Base-by-base conservation (phyloP, 2,113 vertebrate genomes). In the Megaceryle torquata region DNA sequence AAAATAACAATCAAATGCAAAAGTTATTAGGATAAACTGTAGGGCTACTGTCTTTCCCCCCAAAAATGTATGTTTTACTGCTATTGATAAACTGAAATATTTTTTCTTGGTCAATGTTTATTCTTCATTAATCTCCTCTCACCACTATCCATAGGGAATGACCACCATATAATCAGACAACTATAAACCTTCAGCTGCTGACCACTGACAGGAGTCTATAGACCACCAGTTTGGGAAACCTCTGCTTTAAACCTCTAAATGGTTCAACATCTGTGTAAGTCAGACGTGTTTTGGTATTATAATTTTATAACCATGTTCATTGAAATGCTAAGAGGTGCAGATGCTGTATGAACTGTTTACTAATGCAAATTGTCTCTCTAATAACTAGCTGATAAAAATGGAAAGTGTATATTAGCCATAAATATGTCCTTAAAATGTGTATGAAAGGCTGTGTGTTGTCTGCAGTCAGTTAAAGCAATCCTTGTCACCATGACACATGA, bases 241-340 rank as follows among this genome's bases (percentile, higher is more conserved):
- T 76, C 57, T 64, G 29, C 79, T 83, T 88, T 77, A 90, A 72
- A 46, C 43, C 10, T 53, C 51, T 84, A 90, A 86, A 93, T 90
- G 80, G 71, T 46, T 94, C 86, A 84, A 44, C 86, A 16, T 61
- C 75, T 75, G 31, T 86, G 80, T 95, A 94, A 96, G 93, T 96
- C 82, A 86, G 65, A 75, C 5, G 14, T 3, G 3, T 81, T 91
- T 20, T 71, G 9, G 3, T 86, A 31, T 83, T 86, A 88, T 16
- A 39, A 69, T 69, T 82, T 85, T 82, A 69, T 85, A 57, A 28
- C 15, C 41, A 3, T 54, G 16, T 79, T 82, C 14, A 41, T 29
- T 69, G 28, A 50, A 85, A 54, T 21, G 33, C 43, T 88, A 68
- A 89, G 69, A 84, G 19, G 8, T 82, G 67, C 59, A 80, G 67